A percentile compares a stretch with the other conserved stretches of the same genome.
phyloP scores from a whole-genome alignment of 2,113 vertebrate species.

The Steatornis caripensis region DNA sequence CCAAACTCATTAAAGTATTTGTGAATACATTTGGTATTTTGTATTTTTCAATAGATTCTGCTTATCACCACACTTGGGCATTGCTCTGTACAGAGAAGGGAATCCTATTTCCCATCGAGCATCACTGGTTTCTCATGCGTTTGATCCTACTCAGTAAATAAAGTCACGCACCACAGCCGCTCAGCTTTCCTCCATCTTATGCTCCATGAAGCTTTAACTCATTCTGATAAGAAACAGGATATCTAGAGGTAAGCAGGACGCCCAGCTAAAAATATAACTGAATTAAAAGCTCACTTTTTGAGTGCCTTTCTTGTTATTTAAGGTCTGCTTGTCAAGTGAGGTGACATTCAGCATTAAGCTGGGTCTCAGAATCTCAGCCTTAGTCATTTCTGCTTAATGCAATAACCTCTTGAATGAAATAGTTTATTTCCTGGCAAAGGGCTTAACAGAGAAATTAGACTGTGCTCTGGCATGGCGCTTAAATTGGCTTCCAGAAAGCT shows the following conservation, averaged over 20 bases:
- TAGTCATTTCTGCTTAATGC: conserved; percentile 49
- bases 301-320: conserved; percentile 26
- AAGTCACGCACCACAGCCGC: not conserved
- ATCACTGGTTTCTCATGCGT: not conserved
- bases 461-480: conserved; percentile 45
- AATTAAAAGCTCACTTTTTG: not conserved
- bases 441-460: conserved; percentile 46
- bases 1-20: conserved; percentile 5
- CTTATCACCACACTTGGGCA: not conserved
- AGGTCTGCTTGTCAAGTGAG: conserved; percentile 21
- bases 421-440: conserved; percentile 58
- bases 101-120: not conserved
- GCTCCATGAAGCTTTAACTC: not conserved
- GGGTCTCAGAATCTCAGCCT: conserved; percentile 5
- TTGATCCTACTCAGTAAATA: not conserved
- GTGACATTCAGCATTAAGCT: conserved; percentile 31
- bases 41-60: not conserved
- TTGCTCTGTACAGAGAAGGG: not conserved
- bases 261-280: not conserved
- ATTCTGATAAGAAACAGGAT: conserved; percentile 15
- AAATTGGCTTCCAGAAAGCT: conserved; percentile 53
- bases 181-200: not conserved
- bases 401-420: conserved; percentile 57
- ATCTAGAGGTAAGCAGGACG: not conserved
- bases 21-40: not conserved